Evolutionary conservation across 2,113 vertebrate species (phyloP), one percentile per base, ranked within the genome.

Genomic region (Seriola rivoliana): DNA sequence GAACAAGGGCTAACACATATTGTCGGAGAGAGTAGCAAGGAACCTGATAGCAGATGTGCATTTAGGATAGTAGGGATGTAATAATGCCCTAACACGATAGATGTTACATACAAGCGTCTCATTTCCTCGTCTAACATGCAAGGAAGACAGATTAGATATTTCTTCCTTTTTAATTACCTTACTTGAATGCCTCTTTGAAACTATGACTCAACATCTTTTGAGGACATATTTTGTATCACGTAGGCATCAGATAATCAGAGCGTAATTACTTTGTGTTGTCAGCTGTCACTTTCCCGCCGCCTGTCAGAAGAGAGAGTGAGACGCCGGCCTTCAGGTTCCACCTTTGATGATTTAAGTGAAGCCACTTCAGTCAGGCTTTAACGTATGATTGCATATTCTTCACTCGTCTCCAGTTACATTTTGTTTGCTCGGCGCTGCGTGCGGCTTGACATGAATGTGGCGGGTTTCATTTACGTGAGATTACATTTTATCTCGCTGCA

Each of bases 251-350:
- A 81, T 82, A 67, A 85, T 59, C 66, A 74, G 8, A 79, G 68
- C 1, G 4, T 86, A 86, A 91, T 88, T 86, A 79, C 79, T 57
- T 79, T 69, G 70, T 75, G 42, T 29, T 58, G 75, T 74, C 81
- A 54, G 80, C 78, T 73, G 74, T 76, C 84, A 75, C 71, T 90
- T 78, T 8, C 55, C 84, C 21, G 23, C 38, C 9, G n/a, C 75
- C 60, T 65, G 54, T 25, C 75, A 78, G 0, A 11, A 81, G 9
- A 36, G 63, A 64, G 14, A 81, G 11, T 23, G 63, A 63, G 21
- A 29, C 0, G 13, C 1, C 5, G 21, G 58, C 57, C 71, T 63
- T 54, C 23, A 11, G 63, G 29, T 25, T 77, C 52, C 29, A 19
- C 14, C 46, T 64, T 71, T 57, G 32, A 67, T 70, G 42, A 59